Base-by-base conservation (phyloP, 1,140 invertebrate genomes). In the Drosophila rhopaloa region DNA sequence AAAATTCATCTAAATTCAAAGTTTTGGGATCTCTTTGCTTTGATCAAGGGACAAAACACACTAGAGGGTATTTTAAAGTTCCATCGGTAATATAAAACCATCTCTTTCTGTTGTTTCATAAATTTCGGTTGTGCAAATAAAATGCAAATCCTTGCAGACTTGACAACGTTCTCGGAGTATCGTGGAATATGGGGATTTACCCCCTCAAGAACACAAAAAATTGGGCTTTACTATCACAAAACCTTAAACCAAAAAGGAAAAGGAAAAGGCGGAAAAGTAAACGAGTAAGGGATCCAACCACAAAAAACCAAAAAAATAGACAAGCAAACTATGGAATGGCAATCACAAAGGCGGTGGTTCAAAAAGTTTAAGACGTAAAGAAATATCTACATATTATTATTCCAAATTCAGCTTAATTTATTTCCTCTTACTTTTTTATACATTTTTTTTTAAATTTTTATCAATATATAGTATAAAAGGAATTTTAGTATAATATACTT, bases 101-200 rank as follows among this genome's bases (percentile, higher is more conserved):
- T 19, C 14, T 37, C 5, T 4, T 7, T 13, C n/a, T 29, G 35
- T 41, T 73, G 67, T 65, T 56, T 43, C 27, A 66, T 54, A 66
- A 65, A 47, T 58, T 41, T 43, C 19, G 29, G 46, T 29, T 75
- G 71, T 38, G 59, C 71, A 65, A 63, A 82, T 82, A 74, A 82
- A 82, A 84, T 83, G 80, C 55, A 79, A 83, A 76, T 83, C 80
- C 81, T 71, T 76, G 70, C 67, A 77, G 75, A 82, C 79, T 74
- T 82, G 74, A 82, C 79, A 81, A 81, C 79, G 75, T 77, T 77
- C 59, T 63, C 51, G 48, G 13, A 27, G 48, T 38, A 55, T 32
- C 24, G 55, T 46, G 35, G 44, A n/a, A 61, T 44, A 6, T 13
- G 50, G 63, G 47, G 58, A 24, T 65, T 13, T 29, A 27, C 44